These are phyloP conservation scores for Mus musculus DNA, from an alignment of 2,113 vertebrate genomes.

Conservation along the genomic window DNA sequence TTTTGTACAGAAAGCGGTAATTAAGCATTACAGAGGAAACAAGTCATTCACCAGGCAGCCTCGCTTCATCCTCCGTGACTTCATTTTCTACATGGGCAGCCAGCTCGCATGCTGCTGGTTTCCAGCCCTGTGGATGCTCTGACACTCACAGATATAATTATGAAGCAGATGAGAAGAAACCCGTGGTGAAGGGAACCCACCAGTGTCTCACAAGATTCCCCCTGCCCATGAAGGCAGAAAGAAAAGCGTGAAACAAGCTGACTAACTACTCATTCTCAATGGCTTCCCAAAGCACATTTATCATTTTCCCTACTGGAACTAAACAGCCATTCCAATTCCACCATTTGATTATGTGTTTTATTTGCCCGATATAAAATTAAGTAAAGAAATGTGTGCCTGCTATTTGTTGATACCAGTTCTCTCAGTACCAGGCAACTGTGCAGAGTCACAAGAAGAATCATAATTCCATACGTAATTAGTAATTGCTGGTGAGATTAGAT, in stretches of 20 bases:
- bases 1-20: slow-evolving; percentile 85
- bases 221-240: slow-evolving; percentile 14
- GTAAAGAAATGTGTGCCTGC: slow-evolving; percentile 38
- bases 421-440: slow-evolving; percentile 4
- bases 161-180: neutral
- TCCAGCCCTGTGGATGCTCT: slow-evolving; percentile 70
- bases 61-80: slow-evolving; percentile 78
- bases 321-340: slow-evolving; percentile 63
- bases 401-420: slow-evolving; percentile 26
- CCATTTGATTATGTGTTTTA: slow-evolving; percentile 36
- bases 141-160: slow-evolving; percentile 80
- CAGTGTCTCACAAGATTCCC: neutral
- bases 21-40: slow-evolving; percentile 87
- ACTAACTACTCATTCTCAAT: slow-evolving; percentile 64
- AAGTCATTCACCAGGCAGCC: slow-evolving; percentile 79
- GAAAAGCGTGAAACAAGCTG: slow-evolving; percentile 23
- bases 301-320: slow-evolving; percentile 74
- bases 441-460: slow-evolving; percentile 49
- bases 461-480: slow-evolving; percentile 48
- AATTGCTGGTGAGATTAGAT: neutral
- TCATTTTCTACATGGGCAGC: slow-evolving; percentile 80
- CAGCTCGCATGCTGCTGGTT: slow-evolving; percentile 71
- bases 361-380: slow-evolving; percentile 70
- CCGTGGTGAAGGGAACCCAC: slow-evolving; percentile 47
- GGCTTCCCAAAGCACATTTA: slow-evolving; percentile 64